These are phyloP conservation scores for Ptychadena robeensis DNA, from an alignment of 2,797 vertebrate species.

Conservation along the genomic window DNA sequence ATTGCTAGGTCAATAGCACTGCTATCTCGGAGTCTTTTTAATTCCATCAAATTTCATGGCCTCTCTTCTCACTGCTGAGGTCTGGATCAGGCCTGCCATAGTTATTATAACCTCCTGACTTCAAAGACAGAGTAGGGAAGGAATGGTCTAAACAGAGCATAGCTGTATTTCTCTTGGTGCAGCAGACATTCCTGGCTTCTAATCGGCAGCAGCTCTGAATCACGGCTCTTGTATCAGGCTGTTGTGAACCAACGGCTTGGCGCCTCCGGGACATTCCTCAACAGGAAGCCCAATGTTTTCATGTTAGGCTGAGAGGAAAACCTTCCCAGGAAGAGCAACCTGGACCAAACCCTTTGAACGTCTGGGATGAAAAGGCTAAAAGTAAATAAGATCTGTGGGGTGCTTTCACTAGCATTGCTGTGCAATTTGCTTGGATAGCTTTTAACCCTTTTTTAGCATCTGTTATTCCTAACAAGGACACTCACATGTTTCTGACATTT, in stretches of 20 bases:
- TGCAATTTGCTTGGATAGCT: slow-evolving; percentile 68
- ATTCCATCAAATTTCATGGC: slow-evolving; percentile 69
- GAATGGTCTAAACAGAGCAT: slow-evolving; percentile 81
- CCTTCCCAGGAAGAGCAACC: slow-evolving; percentile 84
- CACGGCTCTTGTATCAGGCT: slow-evolving; percentile 77
- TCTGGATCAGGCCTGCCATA: slow-evolving; percentile 70
- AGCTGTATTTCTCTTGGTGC: slow-evolving; percentile 83
- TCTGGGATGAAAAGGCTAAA: slow-evolving; percentile 80
- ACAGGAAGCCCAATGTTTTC: slow-evolving; percentile 87
- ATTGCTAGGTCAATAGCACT: slow-evolving; percentile 18
- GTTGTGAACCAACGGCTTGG: slow-evolving; percentile 79
- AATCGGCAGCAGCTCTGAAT: slow-evolving; percentile 83
- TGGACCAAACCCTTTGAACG: slow-evolving; percentile 82
- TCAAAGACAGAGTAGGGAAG: slow-evolving; percentile 77
- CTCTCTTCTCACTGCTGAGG: slow-evolving; percentile 72
- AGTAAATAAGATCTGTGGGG: slow-evolving; percentile 84
- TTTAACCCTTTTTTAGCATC: slow-evolving; percentile 74
- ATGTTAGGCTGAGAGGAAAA: slow-evolving; percentile 81
- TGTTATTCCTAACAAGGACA: slow-evolving; percentile 72
- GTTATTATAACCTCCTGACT: slow-evolving; percentile 88
- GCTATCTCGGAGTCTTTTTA: slow-evolving; percentile 31
- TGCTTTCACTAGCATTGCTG: slow-evolving; percentile 66
- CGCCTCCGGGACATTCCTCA: slow-evolving; percentile 77
- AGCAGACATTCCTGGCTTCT: slow-evolving; percentile 81
- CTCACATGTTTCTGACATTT: not conserved